Evolutionary conservation across 2,113 vertebrate genomes (phyloP).

Genomic region (Clarias macrocephalus): DNA sequence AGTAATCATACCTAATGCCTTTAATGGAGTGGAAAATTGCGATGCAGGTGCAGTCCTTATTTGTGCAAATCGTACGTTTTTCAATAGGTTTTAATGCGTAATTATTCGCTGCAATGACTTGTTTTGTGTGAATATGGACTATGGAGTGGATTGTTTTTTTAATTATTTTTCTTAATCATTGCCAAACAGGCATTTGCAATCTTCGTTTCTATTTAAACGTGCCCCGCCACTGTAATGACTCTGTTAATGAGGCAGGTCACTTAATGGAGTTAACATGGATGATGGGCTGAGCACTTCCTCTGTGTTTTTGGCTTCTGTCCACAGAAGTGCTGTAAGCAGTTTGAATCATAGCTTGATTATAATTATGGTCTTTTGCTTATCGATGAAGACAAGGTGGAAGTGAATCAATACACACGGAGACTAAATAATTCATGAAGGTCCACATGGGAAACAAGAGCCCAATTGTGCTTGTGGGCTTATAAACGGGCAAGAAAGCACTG

Average conservation of each 20-base stretch:
- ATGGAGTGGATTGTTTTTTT: neutral
- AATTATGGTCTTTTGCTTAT: conserved; percentile 59
- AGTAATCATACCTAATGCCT: conserved; percentile 29
- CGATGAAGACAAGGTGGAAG: conserved; percentile 51
- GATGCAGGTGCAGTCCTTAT: conserved; percentile 12
- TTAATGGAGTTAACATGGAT: conserved; percentile 56
- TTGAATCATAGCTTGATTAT: conserved; percentile 58
- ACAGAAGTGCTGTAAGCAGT: conserved; percentile 50
- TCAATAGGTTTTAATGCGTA: neutral
- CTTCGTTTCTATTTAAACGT: conserved; percentile 23
- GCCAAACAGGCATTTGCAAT: conserved; percentile 34
- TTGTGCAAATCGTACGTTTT: neutral
- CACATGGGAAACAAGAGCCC: conserved; percentile 51
- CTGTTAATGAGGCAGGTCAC: conserved; percentile 54
- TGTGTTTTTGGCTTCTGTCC: conserved; percentile 30
- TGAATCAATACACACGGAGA: conserved; percentile 59
- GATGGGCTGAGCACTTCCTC: conserved; percentile 44
- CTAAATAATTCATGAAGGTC: conserved; percentile 69
- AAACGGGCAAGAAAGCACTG: conserved; percentile 49
- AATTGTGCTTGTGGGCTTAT: conserved; percentile 56
- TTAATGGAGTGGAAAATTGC: conserved; percentile 14
- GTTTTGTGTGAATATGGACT: neutral
- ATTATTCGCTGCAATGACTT: conserved; percentile 12
- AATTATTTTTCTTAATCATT: conserved; percentile 1
- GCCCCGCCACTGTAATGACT: conserved; percentile 36